phyloP scores from a whole-genome alignment of 1,140 invertebrate species.

The Triops cancriformis region DNA sequence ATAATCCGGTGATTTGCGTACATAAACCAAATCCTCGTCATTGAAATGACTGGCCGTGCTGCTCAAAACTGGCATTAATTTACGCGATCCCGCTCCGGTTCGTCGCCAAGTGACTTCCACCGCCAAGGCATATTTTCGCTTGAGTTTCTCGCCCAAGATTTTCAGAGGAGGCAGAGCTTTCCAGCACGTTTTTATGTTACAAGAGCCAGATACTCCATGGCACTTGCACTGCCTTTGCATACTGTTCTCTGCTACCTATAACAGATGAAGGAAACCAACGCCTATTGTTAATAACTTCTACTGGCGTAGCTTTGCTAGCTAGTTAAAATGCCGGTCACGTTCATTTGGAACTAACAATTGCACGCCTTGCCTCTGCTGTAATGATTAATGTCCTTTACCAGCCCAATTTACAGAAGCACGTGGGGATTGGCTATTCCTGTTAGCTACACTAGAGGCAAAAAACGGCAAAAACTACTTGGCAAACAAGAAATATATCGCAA shows the following conservation, averaged over 20 bases:
- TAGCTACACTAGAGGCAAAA: neutral
- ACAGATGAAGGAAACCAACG: neutral
- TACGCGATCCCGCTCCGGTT: conserved; percentile 26
- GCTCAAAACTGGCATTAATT: conserved; percentile 29
- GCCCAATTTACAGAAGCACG: neutral
- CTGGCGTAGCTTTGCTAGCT: neutral
- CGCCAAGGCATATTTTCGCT: conserved; percentile 32
- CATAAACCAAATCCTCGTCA: conserved; percentile 44
- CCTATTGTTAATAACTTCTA: neutral
- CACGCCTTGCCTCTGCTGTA: neutral
- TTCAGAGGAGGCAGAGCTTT: conserved; percentile 44
- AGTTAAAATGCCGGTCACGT: neutral
- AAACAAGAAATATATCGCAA: too few species aligned
- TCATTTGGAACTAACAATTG: neutral
- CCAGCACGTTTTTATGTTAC: conserved; percentile 58
- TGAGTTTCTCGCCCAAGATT: conserved; percentile 18
- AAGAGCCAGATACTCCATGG: conserved; percentile 58
- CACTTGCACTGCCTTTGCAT: conserved; percentile 55
- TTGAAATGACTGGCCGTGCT: conserved; percentile 33
- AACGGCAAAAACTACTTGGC: neutral
- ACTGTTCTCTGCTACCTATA: conserved; percentile 46
- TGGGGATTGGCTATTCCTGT: neutral
- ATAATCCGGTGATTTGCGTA: conserved; percentile 47
- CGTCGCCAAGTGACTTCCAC: conserved; percentile 32
- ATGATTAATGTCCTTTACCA: neutral